phyloP scores from a whole-genome alignment of 2,797 vertebrate species.

The Nannoperca australis region DNA sequence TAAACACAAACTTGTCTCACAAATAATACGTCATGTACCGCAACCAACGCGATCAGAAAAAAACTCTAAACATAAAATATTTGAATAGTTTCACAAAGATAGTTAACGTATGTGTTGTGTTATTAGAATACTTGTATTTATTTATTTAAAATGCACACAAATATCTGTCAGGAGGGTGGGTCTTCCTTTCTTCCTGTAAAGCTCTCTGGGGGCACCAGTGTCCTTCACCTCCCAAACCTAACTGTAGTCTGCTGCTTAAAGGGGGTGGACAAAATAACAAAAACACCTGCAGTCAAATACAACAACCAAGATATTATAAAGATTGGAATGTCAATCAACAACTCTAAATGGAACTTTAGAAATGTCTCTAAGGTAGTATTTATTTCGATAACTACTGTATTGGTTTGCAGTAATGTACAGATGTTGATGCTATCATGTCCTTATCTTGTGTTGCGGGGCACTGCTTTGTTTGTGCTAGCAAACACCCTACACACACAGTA shows the following conservation, averaged over 20 bases:
- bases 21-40: slow-evolving; percentile 69
- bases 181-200: neutral
- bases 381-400: neutral
- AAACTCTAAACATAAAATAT: neutral
- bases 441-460: neutral
- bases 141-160: neutral
- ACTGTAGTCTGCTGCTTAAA: neutral
- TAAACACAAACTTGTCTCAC: slow-evolving; percentile 61
- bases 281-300: neutral
- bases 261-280: neutral
- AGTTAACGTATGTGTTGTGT: neutral
- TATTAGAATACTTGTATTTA: neutral
- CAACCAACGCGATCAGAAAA: neutral
- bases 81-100: neutral
- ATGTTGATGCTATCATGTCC: neutral
- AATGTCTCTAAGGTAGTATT: neutral
- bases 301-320: neutral
- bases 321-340: too few relatives aligned
- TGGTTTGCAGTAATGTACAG: neutral
- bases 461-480: neutral
- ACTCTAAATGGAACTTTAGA: neutral
- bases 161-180: neutral
- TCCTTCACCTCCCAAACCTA: neutral
- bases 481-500: neutral
- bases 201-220: neutral